Percentiles rank a stretch among this genome's conserved stretches.
phyloP scores from a whole-genome alignment of 1,140 invertebrate species.

The Heliconius hermathena region DNA sequence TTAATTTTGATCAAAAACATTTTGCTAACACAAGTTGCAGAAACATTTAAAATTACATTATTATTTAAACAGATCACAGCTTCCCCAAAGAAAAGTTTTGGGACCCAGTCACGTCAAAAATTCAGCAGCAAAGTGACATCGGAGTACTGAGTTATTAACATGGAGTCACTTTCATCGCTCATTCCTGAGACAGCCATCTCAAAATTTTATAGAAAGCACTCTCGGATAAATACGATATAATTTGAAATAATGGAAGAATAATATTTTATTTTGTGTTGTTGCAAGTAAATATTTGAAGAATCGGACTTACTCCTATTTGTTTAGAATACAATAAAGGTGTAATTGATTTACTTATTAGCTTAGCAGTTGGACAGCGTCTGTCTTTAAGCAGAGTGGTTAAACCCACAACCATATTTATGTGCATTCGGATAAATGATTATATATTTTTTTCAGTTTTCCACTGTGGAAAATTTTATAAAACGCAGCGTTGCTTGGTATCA shows the following conservation, averaged over 20 bases:
- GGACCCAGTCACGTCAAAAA: constrained; percentile 56
- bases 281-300: not conserved
- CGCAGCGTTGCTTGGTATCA: too few species aligned
- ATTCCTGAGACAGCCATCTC: not conserved
- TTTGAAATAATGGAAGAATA: not conserved
- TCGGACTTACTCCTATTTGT: too few species aligned
- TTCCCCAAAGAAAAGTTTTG: constrained; percentile 56
- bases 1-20: not conserved
- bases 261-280: not conserved
- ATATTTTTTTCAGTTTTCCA: too few species aligned
- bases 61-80: constrained; percentile 38
- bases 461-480: too few species aligned
- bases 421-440: too few species aligned
- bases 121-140: constrained; percentile 61
- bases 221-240: not conserved
- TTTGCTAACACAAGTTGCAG: not conserved
- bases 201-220: not conserved
- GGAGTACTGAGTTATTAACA: constrained; percentile 59
- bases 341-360: too few species aligned
- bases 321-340: too few species aligned
- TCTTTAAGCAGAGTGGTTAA: too few species aligned
- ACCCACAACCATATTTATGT: too few species aligned
- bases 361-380: too few species aligned
- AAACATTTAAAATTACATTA: constrained; percentile 29
- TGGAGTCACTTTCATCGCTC: constrained; percentile 51